Evolutionary conservation across 2,113 vertebrate species (phyloP), one percentile per base, ranked within the genome.

Genomic region (Microtus montanus): DNA sequence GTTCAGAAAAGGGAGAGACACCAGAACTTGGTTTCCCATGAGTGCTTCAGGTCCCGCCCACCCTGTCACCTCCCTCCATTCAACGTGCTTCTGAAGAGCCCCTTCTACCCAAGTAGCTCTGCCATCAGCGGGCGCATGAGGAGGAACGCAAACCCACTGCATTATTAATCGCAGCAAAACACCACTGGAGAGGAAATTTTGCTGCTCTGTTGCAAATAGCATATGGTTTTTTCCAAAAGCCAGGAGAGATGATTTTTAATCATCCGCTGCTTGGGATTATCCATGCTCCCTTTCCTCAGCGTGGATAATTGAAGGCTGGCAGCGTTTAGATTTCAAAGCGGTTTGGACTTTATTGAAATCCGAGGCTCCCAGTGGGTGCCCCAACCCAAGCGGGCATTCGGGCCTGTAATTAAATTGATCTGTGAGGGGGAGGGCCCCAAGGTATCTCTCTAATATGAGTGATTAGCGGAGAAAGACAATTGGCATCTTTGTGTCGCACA

Each of bases 231-330:
- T 95, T 89, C 94, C 94, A 52, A 93, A 96, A 96, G 96, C 94
- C 85, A 83, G 89, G 95, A 96, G 73, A 93, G 95, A 97, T 97
- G 92, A 96, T 95, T 95, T 97, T 97, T 94, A 97, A 97, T 97
- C 96, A 97, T 96, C 92, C 79, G 94, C 95, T 95, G 88, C 90
- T 97, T 22, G 38, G 92, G 94, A 97, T 97, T 97, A 97, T 93
- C 90, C 95, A 97, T 2, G 66, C 92, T 97, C 73, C 95, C 90
- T 97, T 93, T 96, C 94, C 93, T 90, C 28, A 26, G 77, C 1
- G 3, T 97, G 97, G 95, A 86, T 97, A 97, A 97, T 95, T 93
- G 95, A 98, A 88, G 94, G 90, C n/a, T 96, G 92, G 85, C 94
- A 95, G 71, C 78, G 90, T 96, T 93, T 97, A 90, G 95, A 93